Evolutionary conservation across 2,797 vertebrate species (phyloP), one percentile per base, ranked within the genome.

Genomic region (Bradypodion ventrale): DNA sequence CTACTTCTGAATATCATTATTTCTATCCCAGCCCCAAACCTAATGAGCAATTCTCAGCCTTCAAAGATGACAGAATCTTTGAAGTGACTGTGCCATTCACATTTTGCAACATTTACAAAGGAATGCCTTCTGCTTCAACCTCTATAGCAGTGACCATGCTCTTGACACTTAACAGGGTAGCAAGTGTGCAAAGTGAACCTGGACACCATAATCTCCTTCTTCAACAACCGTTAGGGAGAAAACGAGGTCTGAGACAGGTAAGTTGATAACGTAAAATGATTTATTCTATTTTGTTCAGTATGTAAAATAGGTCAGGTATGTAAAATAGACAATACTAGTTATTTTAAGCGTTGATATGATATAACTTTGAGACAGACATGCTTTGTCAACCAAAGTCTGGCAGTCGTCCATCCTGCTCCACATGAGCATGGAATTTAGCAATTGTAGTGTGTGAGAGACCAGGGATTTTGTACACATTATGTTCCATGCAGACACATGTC

Each of bases 141-240:
- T 84, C 73, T 87, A 69, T 49, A 27, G 75, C 73, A 49, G 62
- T 73, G 69, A 92, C 96, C 91, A 95, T 23, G 59, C 89, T 96
- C 46, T 94, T 94, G 83, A 90, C 90, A 82, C 92, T 96, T 92
- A 87, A 91, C 96, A 99, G 99, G 97, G 98, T 99, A 89, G 98
- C 98, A 60, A 99, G 99, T 15, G 97, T 99, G 83, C 99, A 99
- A 95, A 99, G 99, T 2, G 99, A 99, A 87, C 99, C 99, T 0
- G 99, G 99, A 76, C 98, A 99, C 83, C 98, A 99, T 94, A 99
- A 98, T 92, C 96, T 98, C 65, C 97, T 99, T 19, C 91, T 98
- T 89, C 99, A 99, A 93, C 98, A 98, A 83, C 98, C 98, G 0
- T 90, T 99, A 77, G 99, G 98, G 78, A 95, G 98, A 82, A 99